Evolutionary conservation across 2,113 vertebrate genomes (phyloP), one percentile per base, ranked within the genome.

Genomic region (Gymnobelideus leadbeateri): DNA sequence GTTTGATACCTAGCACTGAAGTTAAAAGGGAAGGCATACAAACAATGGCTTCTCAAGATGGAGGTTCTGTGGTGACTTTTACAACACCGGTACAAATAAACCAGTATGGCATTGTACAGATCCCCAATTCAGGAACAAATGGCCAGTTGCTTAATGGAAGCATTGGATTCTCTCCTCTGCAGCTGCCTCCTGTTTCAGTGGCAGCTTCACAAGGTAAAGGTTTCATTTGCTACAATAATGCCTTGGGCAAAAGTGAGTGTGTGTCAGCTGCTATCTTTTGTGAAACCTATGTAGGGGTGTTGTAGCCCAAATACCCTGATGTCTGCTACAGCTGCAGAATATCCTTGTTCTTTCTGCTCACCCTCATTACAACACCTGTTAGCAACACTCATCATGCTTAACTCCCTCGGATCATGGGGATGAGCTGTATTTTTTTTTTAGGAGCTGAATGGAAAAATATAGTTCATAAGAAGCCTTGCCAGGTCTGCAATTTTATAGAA

Each of bases 91-190:
- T 99, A 97, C 99, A 99, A 98, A 99, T 99, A 98, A 99, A 99
- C 97, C 99, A 99, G 93, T 99, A 99, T 98, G 99, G 99, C 97
- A 99, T 99, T 98, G 99, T 99, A 97, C 99, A 99, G 97, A 99
- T 99, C 97, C 99, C 99, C 47, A 99, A 98, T 97, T 98, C 99
- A 54, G 99, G 99, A 98, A 98, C 98, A 94, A 99, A 99, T 92
- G 98, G 98, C 98, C 98, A 99, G 98, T 98, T 99, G 97, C 99
- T 99, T 96, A 99, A 98, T 90, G 99, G 99, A 97, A 99, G 98
- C 91, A 98, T 99, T 94, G 99, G 99, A 95, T 99, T 99, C 98
- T 99, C 99, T 97, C 98, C 99, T 52, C 98, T 99, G 95, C 99
- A 99, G 98, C 98, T 99, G 98, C 99, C 99, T 93, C 98, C 99